phyloP scores from a whole-genome alignment of 2,888 invertebrate species.

The Hirtodrosophila duncani region DNA sequence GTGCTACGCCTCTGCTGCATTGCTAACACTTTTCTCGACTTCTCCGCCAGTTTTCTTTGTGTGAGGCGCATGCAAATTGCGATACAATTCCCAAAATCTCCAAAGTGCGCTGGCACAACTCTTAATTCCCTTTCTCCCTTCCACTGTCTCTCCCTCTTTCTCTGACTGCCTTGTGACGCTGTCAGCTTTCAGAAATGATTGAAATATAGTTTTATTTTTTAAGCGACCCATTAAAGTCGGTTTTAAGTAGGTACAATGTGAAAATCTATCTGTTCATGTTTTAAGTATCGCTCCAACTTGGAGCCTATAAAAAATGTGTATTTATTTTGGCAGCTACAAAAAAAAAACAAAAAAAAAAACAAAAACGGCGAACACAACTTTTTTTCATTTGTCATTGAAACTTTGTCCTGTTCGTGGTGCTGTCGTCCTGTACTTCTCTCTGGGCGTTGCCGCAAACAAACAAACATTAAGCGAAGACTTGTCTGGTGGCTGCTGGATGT shows the following conservation, averaged over 20 bases:
- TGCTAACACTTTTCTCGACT: constrained; percentile 53
- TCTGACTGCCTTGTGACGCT: background rate
- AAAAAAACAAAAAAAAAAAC: constrained; percentile 1
- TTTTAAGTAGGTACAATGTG: constrained; percentile 4
- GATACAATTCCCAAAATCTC: constrained; percentile 74
- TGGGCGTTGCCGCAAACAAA: constrained; percentile 41
- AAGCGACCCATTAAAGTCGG: constrained; percentile 36
- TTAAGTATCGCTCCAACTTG: constrained; percentile 15
- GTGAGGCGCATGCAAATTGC: constrained; percentile 60
- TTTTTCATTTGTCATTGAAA: constrained; percentile 73
- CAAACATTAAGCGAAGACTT: constrained; percentile 68
- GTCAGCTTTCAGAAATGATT: constrained; percentile 28
- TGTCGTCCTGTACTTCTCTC: constrained; percentile 18
- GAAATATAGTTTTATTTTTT: constrained; percentile 46
- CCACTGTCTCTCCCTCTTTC: background rate
- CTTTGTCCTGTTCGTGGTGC: constrained; percentile 52
- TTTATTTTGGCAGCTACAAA: constrained; percentile 56
- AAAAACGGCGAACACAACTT: constrained; percentile 36
- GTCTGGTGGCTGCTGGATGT: background rate
- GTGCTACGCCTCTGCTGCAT: constrained; percentile 14
- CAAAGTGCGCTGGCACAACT: constrained; percentile 49
- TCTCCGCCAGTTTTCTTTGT: constrained; percentile 29
- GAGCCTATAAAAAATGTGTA: constrained; percentile 64
- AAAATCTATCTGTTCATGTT: background rate
- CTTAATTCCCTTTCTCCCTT: constrained; percentile 3